A percentile compares a stretch with the other conserved stretches of the same genome.
These are phyloP conservation scores for Oikopleura albicans DNA, from an alignment of 23 tunicate genomes.

Conservation along the genomic window DNA sequence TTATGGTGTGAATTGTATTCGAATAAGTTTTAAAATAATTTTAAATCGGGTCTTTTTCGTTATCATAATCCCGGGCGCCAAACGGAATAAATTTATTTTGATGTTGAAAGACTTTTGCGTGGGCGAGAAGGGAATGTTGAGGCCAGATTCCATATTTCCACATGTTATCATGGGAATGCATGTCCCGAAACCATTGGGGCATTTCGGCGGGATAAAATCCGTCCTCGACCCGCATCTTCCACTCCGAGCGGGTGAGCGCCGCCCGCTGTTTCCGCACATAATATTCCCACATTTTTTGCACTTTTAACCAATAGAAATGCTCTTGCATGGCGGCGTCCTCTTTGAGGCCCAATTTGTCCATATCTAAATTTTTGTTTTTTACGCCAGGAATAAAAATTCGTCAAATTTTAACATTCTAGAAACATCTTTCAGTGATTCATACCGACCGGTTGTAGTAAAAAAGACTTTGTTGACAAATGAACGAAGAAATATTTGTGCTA, in stretches of 20 bases:
- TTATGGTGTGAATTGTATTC: too few relatives aligned
- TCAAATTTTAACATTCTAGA: too few relatives aligned
- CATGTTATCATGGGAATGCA: neutral
- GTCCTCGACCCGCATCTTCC: neutral
- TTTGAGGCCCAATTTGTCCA: neutral
- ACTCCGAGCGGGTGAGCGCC: neutral
- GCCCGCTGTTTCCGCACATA: neutral
- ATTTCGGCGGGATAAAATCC: constrained; percentile 2
- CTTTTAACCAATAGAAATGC: neutral
- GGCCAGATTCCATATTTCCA: constrained; percentile 12
- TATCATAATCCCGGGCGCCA: neutral
- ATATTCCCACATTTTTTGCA: neutral
- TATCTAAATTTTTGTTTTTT: neutral
- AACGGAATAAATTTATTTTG: neutral
- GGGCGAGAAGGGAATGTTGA: neutral
- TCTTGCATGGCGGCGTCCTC: constrained; percentile 3
- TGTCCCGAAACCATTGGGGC: neutral
- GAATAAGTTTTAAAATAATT: too few relatives aligned
- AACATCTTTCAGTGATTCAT: too few relatives aligned
- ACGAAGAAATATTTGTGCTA: too few relatives aligned
- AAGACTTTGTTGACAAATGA: too few relatives aligned
- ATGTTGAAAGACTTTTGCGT: neutral
- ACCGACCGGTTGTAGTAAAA: too few relatives aligned
- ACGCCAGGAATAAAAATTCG: neutral
- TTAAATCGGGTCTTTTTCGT: neutral